Evolutionary conservation across 2,113 vertebrate species (phyloP).

Genomic region (Paraplagusia blochii): DNA sequence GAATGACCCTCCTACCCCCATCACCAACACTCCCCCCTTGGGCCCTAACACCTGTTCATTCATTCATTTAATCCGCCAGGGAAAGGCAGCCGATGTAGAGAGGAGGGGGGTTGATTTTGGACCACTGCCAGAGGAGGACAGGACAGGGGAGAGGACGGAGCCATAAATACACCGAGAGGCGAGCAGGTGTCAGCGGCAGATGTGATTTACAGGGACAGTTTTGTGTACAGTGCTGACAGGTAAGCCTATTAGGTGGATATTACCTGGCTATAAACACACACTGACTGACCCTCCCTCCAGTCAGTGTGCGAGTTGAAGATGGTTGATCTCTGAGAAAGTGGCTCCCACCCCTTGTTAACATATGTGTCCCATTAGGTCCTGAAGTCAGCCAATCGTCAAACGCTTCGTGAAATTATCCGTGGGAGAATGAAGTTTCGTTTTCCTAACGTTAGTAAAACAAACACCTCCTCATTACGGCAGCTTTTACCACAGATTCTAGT

Average conservation of each 20-base stretch:
- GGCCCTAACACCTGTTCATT: constrained; percentile 51
- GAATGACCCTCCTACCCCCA: too few relatives aligned
- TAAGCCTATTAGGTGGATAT: constrained; percentile 77
- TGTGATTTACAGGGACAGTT: constrained; percentile 58
- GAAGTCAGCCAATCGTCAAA: background rate
- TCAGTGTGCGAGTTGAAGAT: constrained; percentile 33
- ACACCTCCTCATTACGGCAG: constrained; percentile 7
- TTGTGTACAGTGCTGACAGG: constrained; percentile 68
- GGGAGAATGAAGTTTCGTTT: constrained; percentile 2
- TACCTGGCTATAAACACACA: constrained; percentile 69
- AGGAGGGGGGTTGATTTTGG: constrained; percentile 54
- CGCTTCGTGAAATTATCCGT: background rate
- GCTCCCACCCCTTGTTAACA: constrained; percentile 33
- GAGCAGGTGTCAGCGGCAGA: constrained; percentile 64
- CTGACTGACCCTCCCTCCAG: constrained; percentile 61
- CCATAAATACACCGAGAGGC: constrained; percentile 58
- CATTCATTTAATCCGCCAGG: constrained; percentile 48
- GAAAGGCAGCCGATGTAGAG: constrained; percentile 37
- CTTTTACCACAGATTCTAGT: constrained; percentile 13
- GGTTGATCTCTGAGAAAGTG: constrained; percentile 42
- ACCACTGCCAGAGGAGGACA: constrained; percentile 60
- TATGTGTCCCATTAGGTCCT: constrained; percentile 13
- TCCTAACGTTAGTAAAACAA: background rate
- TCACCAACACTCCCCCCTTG: constrained; percentile 7
- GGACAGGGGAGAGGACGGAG: constrained; percentile 51